Evolutionary conservation across 1,140 invertebrate species (phyloP).

Genomic region (Cyclina sinensis): DNA sequence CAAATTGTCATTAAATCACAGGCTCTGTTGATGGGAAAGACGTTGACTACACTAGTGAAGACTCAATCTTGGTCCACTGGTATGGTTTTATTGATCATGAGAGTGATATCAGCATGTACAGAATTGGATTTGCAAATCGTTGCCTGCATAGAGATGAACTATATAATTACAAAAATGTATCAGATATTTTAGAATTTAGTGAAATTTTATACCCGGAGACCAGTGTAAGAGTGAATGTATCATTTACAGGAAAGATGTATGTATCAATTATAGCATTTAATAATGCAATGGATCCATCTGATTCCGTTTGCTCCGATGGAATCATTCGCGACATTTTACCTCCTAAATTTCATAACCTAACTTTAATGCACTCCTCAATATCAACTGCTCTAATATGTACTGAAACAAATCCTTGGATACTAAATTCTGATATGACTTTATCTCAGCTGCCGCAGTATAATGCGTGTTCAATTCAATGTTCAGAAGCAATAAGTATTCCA

Average conservation of each 20-base stretch:
- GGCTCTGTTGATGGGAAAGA: constrained; percentile 47
- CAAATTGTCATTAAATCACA: not conserved
- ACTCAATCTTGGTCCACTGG: constrained; percentile 68
- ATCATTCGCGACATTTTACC: constrained; percentile 57
- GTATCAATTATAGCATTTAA: constrained; percentile 70
- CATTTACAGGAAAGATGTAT: constrained; percentile 56
- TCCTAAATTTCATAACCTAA: constrained; percentile 55
- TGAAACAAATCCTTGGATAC: constrained; percentile 59
- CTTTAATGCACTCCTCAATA: not conserved
- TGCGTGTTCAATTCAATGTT: constrained; percentile 13
- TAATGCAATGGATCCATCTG: constrained; percentile 71
- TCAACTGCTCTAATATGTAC: constrained; percentile 6
- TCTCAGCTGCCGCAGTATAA: constrained; percentile 3
- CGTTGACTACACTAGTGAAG: constrained; percentile 72
- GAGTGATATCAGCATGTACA: constrained; percentile 72
- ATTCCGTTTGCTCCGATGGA: constrained; percentile 73
- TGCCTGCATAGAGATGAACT: constrained; percentile 66
- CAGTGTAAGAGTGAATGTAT: constrained; percentile 10
- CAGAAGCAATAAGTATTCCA: not conserved
- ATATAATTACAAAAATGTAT: constrained; percentile 13
- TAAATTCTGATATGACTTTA: constrained; percentile 64
- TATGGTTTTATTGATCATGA: constrained; percentile 76
- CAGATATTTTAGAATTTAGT: not conserved
- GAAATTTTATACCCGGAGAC: not conserved
- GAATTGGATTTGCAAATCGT: constrained; percentile 48